Base-by-base conservation (phyloP, 2,888 invertebrate genomes). In the Oithona nana region DNA sequence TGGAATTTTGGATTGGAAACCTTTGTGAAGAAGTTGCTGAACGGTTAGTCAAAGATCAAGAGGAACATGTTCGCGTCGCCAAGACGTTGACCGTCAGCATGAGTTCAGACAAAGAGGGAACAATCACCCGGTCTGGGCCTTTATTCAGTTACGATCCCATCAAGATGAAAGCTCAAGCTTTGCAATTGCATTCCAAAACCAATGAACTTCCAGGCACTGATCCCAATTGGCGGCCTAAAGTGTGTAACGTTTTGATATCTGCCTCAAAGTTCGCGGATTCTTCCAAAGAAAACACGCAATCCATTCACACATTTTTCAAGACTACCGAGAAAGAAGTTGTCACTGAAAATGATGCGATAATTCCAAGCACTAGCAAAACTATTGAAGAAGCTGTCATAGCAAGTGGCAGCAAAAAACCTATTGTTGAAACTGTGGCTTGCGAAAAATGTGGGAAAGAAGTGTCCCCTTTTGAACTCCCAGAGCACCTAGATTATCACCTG, bases 401-500 rank as follows among this genome's bases (percentile, higher is more conserved):
- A 6, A 28, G 26, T 30, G 20, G 29, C 3, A 30, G 3, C 3
- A 4, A 26, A 31, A 31, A 57, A 48, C 48, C 57, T 60, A 26
- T 28, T 26, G 49, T 50, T 57, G 22, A 57, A 63, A 28, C 57
- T 22, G 58, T 63, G 64, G 54, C 59, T 49, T 57, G 48, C 60
- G 31, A 50, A 68, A 28, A 69, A 70, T 92, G 90, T 73, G 76
- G 79, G 28, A 78, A 80, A 70, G 74, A 71, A 65, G 75, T 90
- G 61, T 71, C 77, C 13, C 67, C 78, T 2, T 77, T 78, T 65
- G 83, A 83, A 64, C 76, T 83, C 67, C 71, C 76, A 1, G 84
- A 87, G 69, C 92, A 92, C 73, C 73, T 78, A 68, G 92, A 93
- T 75, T 89, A 81, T 71, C 93, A 93, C 72, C 78, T 84, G 68